Conservation (phyloP, 2,888 invertebrate genomes). For the Blastobasis adustella region DNA sequence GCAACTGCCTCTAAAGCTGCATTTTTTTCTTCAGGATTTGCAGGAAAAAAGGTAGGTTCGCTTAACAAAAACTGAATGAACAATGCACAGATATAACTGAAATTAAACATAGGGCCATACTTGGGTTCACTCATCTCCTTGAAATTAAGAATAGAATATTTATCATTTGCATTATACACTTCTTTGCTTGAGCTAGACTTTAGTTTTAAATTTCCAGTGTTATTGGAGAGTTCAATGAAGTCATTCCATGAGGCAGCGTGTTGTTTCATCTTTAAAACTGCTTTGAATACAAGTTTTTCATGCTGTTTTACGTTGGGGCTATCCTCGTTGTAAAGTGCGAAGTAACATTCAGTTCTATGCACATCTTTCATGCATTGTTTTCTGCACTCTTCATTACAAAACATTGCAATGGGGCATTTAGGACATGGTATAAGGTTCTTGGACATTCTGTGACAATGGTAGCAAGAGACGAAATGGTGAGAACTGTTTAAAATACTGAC, state of each 20-base stretch:
- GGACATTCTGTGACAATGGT: slow-evolving; percentile 21
- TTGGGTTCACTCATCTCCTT: slow-evolving; percentile 16
- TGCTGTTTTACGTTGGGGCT: no score
- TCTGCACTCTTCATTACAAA: slow-evolving; percentile 22
- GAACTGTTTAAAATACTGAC: slow-evolving; percentile 8
- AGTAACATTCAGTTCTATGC: slow-evolving; percentile 22
- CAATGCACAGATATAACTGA: slow-evolving; percentile 15
- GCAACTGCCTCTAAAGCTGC: no score
- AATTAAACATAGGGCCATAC: slow-evolving; percentile 20
- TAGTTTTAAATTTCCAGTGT: slow-evolving; percentile 13
- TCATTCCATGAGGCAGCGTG: slow-evolving; percentile 8
- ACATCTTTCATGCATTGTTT: slow-evolving; percentile 15
- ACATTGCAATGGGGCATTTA: slow-evolving; percentile 19
- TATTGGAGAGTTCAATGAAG: slow-evolving; percentile 14
- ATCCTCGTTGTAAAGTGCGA: slow-evolving; percentile 11
- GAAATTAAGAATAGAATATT: slow-evolving; percentile 16
- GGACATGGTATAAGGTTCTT: slow-evolving; percentile 25
- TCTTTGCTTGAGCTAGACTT: slow-evolving; percentile 13
- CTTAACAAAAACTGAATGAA: slow-evolving; percentile 15
- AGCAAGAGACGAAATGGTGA: slow-evolving; percentile 15
- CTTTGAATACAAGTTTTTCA: slow-evolving; percentile 13
- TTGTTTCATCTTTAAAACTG: slow-evolving; percentile 18
- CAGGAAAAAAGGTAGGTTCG: not conserved
- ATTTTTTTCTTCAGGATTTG: no score
- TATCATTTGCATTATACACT: slow-evolving; percentile 14